These are phyloP conservation scores for Scolopax rusticola DNA, from an alignment of 2,797 vertebrate genomes.

Conservation along the genomic window DNA sequence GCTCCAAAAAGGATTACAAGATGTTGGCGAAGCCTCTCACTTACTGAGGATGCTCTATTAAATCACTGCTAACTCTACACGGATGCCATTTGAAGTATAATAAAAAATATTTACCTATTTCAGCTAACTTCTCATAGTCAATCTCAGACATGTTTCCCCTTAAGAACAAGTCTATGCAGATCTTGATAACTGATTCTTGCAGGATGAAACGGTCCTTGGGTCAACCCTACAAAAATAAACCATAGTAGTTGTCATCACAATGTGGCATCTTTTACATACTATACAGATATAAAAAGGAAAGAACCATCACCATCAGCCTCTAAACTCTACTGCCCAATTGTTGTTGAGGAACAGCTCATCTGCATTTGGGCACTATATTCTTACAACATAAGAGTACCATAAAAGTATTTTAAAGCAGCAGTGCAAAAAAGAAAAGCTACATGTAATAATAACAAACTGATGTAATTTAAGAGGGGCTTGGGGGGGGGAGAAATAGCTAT, in stretches of 20 bases:
- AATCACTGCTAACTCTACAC: not conserved
- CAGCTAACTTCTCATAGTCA: constrained; percentile 81
- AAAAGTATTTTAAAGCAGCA: not conserved
- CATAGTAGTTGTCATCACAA: not conserved
- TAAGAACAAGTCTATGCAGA: not conserved
- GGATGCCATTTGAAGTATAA: not conserved
- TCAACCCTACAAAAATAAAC: not conserved
- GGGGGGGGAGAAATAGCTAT: not conserved
- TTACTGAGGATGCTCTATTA: not conserved
- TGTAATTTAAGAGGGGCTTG: no score
- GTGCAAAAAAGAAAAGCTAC: not conserved
- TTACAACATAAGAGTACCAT: not conserved
- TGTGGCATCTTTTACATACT: not conserved
- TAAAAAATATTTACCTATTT: constrained; percentile 65
- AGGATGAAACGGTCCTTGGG: not conserved
- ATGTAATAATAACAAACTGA: not conserved
- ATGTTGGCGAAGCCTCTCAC: not conserved
- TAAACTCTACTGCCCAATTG: not conserved
- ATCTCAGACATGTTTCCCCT: constrained; percentile 17
- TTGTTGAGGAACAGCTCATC: not conserved
- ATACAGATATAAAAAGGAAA: not conserved
- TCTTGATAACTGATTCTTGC: not conserved
- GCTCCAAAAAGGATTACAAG: not conserved
- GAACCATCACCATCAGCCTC: accelerated
- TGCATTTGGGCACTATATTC: not conserved